Base-by-base conservation (phyloP, 2,797 vertebrate genomes). In the Xerus rutilus region DNA sequence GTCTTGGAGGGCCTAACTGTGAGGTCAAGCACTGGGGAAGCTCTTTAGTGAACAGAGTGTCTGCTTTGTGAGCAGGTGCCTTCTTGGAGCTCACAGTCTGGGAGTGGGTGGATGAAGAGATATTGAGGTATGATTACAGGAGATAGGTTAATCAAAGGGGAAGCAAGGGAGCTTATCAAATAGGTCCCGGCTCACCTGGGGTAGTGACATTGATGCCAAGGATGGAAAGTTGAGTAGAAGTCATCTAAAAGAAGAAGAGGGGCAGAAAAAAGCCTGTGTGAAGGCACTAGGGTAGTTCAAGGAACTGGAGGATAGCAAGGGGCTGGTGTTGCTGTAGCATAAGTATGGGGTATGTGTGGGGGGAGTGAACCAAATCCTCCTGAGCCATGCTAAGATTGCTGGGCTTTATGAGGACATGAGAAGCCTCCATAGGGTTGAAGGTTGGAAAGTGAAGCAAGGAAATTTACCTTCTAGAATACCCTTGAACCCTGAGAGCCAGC, bases 391-490 rank as follows among this genome's bases (percentile, higher is more conserved):
- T 3, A 28, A 64, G 28, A 59, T 25, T 25, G 7, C 18, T 45
- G 65, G 52, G 39, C 35, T 87, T 67, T 10, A n/a, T 47, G 0
- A 62, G 72, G 67, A 57, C 2, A 10, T 25, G 39, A 81, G 72
- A 89, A 72, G 30, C 28, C 2, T 62, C 59, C 1, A 1, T n/a
- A 43, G 64, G 45, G 10, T 73, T 78, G 43, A 73, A 57, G 59
- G 25, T 7, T 76, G 76, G 43, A 23, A 77, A 64, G 43, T 49
- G 32, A 81, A 65, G 28, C 1, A 0, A 64, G 32, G 81, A 89
- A 30, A 69, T 67, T n/a, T 93, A 12, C 67, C 86, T 96, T 96
- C 70, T 57, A 91, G 93, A 95, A 92, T 91, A 79, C 21, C 52
- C 86, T 25, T 0, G 49, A 70, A 45, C 59, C 76, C 57, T 65